Evolutionary conservation across 2,888 invertebrate species (phyloP).

Genomic region (Heliothis peltigera): DNA sequence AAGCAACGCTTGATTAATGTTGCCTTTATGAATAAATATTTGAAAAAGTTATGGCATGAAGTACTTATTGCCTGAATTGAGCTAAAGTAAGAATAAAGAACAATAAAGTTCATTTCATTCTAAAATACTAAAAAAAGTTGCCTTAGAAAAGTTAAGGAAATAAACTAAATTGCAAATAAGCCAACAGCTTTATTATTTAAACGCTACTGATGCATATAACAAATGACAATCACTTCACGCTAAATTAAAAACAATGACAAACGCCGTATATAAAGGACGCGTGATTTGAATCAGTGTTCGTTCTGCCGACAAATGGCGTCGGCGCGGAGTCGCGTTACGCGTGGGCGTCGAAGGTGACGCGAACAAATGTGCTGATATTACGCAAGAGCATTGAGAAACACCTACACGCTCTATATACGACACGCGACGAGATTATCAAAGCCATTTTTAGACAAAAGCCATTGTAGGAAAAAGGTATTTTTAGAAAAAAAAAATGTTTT

Average conservation of each 20-base stretch:
- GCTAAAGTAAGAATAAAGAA: neutral
- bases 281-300: slow-evolving; percentile 42
- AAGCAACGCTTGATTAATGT: slow-evolving; percentile 61
- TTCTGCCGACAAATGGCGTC: slow-evolving; percentile 41
- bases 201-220: neutral
- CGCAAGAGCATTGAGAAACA: slow-evolving; percentile 1
- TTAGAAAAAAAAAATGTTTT: too few relatives aligned
- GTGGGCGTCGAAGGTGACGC: slow-evolving; percentile 36
- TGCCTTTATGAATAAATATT: slow-evolving; percentile 58
- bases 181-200: neutral
- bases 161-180: neutral
- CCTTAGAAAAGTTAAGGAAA: neutral
- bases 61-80: slow-evolving; percentile 18
- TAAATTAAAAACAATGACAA: neutral
- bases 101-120: slow-evolving; percentile 3
- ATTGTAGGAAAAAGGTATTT: too few relatives aligned
- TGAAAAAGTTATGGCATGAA: slow-evolving; percentile 51
- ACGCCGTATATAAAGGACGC: neutral
- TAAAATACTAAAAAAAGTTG: neutral
- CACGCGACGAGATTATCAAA: neutral
- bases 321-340: slow-evolving; percentile 34
- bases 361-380: slow-evolving; percentile 49
- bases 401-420: slow-evolving; percentile 3
- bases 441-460: neutral
- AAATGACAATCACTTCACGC: slow-evolving; percentile 1